These are phyloP conservation scores for Tillus elongatus DNA, from an alignment of 2,888 invertebrate genomes.

Conservation along the genomic window DNA sequence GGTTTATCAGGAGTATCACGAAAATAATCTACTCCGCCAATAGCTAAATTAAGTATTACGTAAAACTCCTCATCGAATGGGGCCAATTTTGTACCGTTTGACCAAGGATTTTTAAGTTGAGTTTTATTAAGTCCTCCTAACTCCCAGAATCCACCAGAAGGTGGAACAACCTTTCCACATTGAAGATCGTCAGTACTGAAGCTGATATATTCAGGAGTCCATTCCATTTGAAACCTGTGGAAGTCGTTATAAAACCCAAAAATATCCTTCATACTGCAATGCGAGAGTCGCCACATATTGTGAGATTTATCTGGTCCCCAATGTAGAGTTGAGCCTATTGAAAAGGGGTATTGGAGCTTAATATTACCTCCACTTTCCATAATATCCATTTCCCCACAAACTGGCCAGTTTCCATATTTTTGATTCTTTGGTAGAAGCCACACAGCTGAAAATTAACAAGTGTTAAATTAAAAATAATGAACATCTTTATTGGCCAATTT, in stretches of 20 bases:
- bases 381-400: slow-evolving; percentile 62
- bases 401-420: slow-evolving; percentile 57
- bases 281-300: slow-evolving; percentile 48
- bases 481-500: too few species aligned
- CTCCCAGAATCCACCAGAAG: slow-evolving; percentile 57
- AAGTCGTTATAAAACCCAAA: slow-evolving; percentile 49
- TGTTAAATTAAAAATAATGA: too few species aligned
- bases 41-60: slow-evolving; percentile 55
- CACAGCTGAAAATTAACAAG: slow-evolving; percentile 50
- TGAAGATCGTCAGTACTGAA: slow-evolving; percentile 49
- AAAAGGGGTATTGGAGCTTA: slow-evolving; percentile 34
- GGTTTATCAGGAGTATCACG: slow-evolving; percentile 65
- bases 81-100: slow-evolving; percentile 46
- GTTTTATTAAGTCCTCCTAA: slow-evolving; percentile 48
- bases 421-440: slow-evolving; percentile 58
- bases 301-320: slow-evolving; percentile 52
- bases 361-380: slow-evolving; percentile 55
- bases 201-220: slow-evolving; percentile 49
- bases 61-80: slow-evolving; percentile 59
- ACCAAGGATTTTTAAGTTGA: slow-evolving; percentile 53
- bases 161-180: slow-evolving; percentile 45
- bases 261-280: slow-evolving; percentile 38
- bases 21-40: slow-evolving; percentile 57
- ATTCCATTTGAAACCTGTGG: slow-evolving; percentile 57
- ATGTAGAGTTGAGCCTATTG: slow-evolving; percentile 59